Conservation (phyloP, 1,140 invertebrate species). For the Euura lappo region DNA sequence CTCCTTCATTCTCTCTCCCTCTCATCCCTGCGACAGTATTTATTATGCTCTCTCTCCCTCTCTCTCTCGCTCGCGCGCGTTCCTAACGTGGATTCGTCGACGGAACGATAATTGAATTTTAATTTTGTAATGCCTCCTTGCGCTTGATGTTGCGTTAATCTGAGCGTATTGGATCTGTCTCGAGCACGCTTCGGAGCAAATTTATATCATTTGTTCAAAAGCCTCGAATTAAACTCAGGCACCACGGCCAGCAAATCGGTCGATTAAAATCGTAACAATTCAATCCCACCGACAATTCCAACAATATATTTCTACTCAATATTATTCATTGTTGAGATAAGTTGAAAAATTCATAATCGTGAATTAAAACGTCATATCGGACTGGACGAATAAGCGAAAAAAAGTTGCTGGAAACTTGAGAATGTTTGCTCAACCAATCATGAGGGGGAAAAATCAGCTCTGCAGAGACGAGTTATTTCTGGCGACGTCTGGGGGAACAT, state of each 20-base stretch:
- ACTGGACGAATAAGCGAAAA: background rate
- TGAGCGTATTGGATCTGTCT: constrained; percentile 36
- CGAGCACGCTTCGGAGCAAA: constrained; percentile 14
- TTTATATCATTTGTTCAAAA: constrained; percentile 11
- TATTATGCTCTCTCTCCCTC: background rate
- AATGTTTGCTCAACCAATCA: constrained; percentile 38
- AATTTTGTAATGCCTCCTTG: constrained; percentile 40
- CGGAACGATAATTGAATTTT: constrained; percentile 42
- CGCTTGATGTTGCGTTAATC: constrained; percentile 18
- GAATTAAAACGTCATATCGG: too few relatives aligned
- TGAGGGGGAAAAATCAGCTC: constrained; percentile 32
- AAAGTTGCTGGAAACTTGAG: constrained; percentile 22
- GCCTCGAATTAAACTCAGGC: constrained; percentile 11
- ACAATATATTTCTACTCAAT: too few relatives aligned
- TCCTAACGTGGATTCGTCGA: constrained; percentile 9
- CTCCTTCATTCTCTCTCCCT: constrained; percentile 17
- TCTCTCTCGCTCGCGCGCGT: background rate
- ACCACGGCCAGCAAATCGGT: background rate
- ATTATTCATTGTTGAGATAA: too few relatives aligned
- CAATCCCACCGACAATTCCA: too few relatives aligned
- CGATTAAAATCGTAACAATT: background rate
- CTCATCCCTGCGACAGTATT: background rate
- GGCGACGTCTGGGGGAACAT: constrained; percentile 41
- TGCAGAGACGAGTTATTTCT: constrained; percentile 26
- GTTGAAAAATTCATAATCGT: too few relatives aligned